Evolutionary conservation across 2,888 invertebrate species (phyloP).

Genomic region (Leucophenga maculata): DNA sequence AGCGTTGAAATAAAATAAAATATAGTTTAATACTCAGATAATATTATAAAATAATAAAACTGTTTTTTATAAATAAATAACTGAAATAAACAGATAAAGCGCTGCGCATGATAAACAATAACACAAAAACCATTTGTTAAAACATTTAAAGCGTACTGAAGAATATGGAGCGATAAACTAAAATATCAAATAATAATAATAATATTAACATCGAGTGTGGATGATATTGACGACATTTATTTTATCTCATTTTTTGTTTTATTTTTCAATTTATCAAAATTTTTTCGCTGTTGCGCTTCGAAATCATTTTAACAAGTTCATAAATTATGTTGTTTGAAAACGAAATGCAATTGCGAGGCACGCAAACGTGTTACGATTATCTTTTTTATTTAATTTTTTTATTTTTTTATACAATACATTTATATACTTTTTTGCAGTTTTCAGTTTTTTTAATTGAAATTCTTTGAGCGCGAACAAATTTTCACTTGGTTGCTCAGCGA

Average conservation of each 20-base stretch:
- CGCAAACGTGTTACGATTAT: constrained; percentile 35
- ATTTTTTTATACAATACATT: too few species aligned
- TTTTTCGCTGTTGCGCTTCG: too few species aligned
- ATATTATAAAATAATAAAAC: constrained; percentile 1
- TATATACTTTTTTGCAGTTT: too few species aligned
- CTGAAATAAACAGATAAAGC: constrained; percentile 26
- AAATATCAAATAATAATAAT: neutral
- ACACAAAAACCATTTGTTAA: constrained; percentile 12
- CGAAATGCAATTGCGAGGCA: constrained; percentile 36
- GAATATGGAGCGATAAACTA: too few species aligned
- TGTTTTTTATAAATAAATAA: constrained; percentile 19
- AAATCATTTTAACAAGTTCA: constrained; percentile 18
- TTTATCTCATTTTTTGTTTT: neutral
- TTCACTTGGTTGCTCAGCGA: constrained; percentile 63
- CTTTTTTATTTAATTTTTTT: constrained; percentile 23
- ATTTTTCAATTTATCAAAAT: too few species aligned
- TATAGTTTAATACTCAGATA: constrained; percentile 16
- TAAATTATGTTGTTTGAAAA: constrained; percentile 3
- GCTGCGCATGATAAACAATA: neutral
- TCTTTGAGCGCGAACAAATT: constrained; percentile 49
- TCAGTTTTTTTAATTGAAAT: constrained; percentile 17
- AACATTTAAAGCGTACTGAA: neutral
- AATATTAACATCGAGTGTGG: neutral
- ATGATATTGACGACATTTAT: neutral
- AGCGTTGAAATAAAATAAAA: constrained; percentile 19